Base-by-base conservation (phyloP, 1,140 invertebrate genomes). In the Trichonephila clavipes region DNA sequence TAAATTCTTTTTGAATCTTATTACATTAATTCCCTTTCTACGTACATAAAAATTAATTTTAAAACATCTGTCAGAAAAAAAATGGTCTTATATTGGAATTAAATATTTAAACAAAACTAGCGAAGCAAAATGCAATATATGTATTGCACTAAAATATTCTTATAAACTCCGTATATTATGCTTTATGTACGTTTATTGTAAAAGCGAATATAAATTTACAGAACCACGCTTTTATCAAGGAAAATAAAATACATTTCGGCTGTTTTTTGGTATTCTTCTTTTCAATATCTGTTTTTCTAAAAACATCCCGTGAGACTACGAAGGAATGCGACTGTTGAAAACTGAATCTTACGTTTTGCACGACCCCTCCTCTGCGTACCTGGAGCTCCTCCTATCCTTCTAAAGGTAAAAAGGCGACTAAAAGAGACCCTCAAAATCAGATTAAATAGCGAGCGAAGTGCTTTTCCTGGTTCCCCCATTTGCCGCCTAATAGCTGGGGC, bases 371-470 rank as follows among this genome's bases (percentile, higher is more conserved):
- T n/a, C 66, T 12, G 14, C 28, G n/a, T 58, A 62, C 86, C 58
- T 90, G 69, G 72, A 40, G 64, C 24, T n/a, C 51, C 7, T 51
- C 51, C 51, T 51, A 61, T 90, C 64, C 69, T n/a, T 40, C 34
- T 21, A 7, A 61, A 86, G 82, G 90, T 85, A 86, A 92, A 66
- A 92, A 59, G 91, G 51, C 51, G 86, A 58, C 91, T 92, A 64
- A 91, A 91, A 91, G 90, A 91, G 90, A 62, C 90, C 64, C 61
- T 44, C 92, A 88, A 93, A 93, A 93, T 93, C 92, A 93, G 85
- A 93, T 93, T 93, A 93, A 93, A 93, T 93, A 93, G 92, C 85
- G 85, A 59, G 85, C 92, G 92, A 93, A 93, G 92, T 93, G 92
- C 92, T 93, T 93, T 93, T 93, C 92, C 85, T 88, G n/a, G 92